phyloP scores from a whole-genome alignment of 30 jellyfish, hydroid and myxozoan species.

The Cassiopea xamachana region DNA sequence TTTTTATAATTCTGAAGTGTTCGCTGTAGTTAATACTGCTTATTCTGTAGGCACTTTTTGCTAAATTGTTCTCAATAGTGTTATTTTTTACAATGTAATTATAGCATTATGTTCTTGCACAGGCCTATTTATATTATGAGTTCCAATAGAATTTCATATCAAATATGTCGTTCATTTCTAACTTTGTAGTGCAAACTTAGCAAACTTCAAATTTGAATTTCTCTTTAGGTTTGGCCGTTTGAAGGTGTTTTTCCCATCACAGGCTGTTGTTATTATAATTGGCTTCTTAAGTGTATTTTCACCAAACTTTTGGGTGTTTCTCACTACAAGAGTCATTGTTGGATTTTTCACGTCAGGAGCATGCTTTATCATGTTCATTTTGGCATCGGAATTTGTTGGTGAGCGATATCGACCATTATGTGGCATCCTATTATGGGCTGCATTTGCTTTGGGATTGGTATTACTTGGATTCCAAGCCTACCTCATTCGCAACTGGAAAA shows the following conservation, averaged over 20 bases:
- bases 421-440: slow-evolving; percentile 77
- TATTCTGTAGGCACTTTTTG: no score
- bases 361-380: slow-evolving; percentile 73
- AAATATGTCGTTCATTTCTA: no score
- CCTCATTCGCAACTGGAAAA: slow-evolving; percentile 82
- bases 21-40: no score
- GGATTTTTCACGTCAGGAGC: slow-evolving; percentile 91
- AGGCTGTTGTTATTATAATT: slow-evolving; percentile 45
- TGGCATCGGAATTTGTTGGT: slow-evolving; percentile 87
- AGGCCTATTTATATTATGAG: no score
- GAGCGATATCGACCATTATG: slow-evolving; percentile 76
- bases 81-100: no score
- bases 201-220: not conserved
- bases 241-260: slow-evolving; percentile 68
- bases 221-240: slow-evolving; percentile 79
- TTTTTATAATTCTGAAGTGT: no score
- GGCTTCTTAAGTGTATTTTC: slow-evolving; percentile 78
- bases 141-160: no score
- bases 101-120: no score
- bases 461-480: slow-evolving; percentile 79
- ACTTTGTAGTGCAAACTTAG: no score
- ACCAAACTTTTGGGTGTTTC: slow-evolving; percentile 62
- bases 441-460: slow-evolving; percentile 66
- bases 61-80: no score
- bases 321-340: slow-evolving; percentile 48